Percentiles rank a stretch among this genome's conserved stretches.
phyloP scores from a whole-genome alignment of 2,113 vertebrate species.

The Sporophila hypoxantha region DNA sequence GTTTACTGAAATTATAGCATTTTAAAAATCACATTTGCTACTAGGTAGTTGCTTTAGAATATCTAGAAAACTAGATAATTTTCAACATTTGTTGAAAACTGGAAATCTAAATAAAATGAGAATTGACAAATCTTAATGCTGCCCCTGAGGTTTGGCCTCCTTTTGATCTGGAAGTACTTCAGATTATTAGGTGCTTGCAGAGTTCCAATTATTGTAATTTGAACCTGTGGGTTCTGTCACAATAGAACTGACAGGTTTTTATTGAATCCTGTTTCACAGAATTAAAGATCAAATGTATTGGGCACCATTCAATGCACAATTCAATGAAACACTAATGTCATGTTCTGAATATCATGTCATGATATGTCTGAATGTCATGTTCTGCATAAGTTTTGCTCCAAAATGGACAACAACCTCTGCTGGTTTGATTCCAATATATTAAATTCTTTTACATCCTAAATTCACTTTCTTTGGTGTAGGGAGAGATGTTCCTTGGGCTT shows the following conservation, averaged over 20 bases:
- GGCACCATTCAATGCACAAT: background rate
- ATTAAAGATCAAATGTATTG: background rate
- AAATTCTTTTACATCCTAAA: background rate
- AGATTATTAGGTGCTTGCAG: background rate
- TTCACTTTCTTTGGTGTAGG: slow-evolving; percentile 23
- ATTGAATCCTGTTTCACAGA: background rate
- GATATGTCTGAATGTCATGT: background rate
- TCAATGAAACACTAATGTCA: background rate
- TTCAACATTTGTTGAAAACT: background rate
- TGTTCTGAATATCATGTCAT: slow-evolving; percentile 16
- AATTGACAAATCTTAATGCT: background rate
- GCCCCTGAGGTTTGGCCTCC: background rate
- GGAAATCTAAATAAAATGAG: background rate
- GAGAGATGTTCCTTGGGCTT: slow-evolving; percentile 8
- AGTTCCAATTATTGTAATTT: background rate
- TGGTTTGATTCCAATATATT: slow-evolving; percentile 49
- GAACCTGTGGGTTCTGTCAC: background rate
- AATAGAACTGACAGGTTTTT: background rate
- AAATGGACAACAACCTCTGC: slow-evolving; percentile 29
- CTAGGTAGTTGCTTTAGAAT: background rate
- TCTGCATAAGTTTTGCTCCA: slow-evolving; percentile 40
- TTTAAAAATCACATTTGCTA: background rate
- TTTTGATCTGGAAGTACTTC: background rate
- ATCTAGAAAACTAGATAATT: too few species aligned
- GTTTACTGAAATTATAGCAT: background rate